Base-by-base conservation (phyloP, 2,113 vertebrate species). In the Enhydra lutris region DNA sequence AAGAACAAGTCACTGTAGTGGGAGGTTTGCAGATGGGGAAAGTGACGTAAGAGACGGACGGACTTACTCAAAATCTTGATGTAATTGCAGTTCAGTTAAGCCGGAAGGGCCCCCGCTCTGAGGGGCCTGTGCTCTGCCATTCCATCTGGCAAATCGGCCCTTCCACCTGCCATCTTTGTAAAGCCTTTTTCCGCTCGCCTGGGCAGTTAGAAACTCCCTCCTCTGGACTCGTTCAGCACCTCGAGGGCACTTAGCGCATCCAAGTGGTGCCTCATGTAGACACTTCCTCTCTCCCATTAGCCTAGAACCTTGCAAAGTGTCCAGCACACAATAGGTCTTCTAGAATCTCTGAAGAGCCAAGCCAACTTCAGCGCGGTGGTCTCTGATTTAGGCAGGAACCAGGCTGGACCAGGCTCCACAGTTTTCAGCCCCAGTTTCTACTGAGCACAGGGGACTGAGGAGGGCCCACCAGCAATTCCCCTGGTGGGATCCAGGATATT, bases 21-120 rank as follows among this genome's bases (percentile, higher is more conserved):
- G 71, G 93, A 83, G 39, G 91, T 89, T 97, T 89, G 85, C 59
- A 83, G n/a, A 4, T n/a, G 4, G 6, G n/a, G 59, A 81, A 52
- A 29, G 34, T 55, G 63, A 69, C 18, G 63, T 82, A 4, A 45
- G 50, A 31, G 18, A 57, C 7, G 4, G 8, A 57, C 10, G 4
- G 8, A 42, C 23, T 93, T 91, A 73, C 29, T 90, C 29, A 95
- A 39, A 91, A 69, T 52, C 71, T 95, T 4, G 1, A 42, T 57
- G 2, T 55, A 3, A 29, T 7, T 52, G 21, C 18, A 34, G 18
- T 74, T 57, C 6, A n/a, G 1, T 26, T 39, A 34, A 73, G 31
- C 29, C 23, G 29, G 8, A 50, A 36, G 69, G 69, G n/a, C 31
- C 26, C 26, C 20, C 1, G 10, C 8, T 45, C 12, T n/a, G 31